Evolutionary conservation across 1,140 invertebrate species (phyloP), one percentile per base, ranked within the genome.

Genomic region (Achroia grisella): DNA sequence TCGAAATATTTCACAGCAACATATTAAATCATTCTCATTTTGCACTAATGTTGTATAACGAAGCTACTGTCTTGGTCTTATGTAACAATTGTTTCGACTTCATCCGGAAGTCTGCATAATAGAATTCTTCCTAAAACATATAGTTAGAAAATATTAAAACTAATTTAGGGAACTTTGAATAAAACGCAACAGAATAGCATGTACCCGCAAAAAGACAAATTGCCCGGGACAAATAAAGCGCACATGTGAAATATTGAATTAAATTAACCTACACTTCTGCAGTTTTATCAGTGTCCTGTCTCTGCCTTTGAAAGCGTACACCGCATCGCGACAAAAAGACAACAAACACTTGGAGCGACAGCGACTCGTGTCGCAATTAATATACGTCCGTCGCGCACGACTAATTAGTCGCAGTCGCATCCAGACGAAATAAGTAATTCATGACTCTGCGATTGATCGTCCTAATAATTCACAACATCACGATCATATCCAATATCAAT

Each of bases 311-410:
- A 70, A 72, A 68, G 58, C 48, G 56, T 53, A 59, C 58, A 61
- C 62, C 39, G 51, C 53, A 57, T 57, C 55, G 52, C 37, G 44
- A 64, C 57, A 74, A 78, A 78, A 77, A 58, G 57, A 54, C 49
- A 48, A 70, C 46, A 44, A 23, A 23, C 17, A 23, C 48, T 42
- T 48, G 37, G 48, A 44, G 33, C 52, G 67, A 71, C 72, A 64
- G 63, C 39, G 68, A 77, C 71, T 71, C 58, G 71, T 77, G 78
- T 77, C 60, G 66, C 73, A 71, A 79, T 82, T 78, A 79, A 78
- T 78, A 82, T 64, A 79, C 49, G 75, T 79, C 76, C 48, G 62
- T 66, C 64, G 52, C 45, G 53, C 52, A 52, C 71, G 71, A 71
- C 73, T 82, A 79, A 82, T 82, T 82, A 76, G 78, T 70, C 65